Percentiles rank a stretch among this genome's conserved stretches.
Conservation (phyloP, 1,140 invertebrate genomes). For the Diorhabda sublineata region DNA sequence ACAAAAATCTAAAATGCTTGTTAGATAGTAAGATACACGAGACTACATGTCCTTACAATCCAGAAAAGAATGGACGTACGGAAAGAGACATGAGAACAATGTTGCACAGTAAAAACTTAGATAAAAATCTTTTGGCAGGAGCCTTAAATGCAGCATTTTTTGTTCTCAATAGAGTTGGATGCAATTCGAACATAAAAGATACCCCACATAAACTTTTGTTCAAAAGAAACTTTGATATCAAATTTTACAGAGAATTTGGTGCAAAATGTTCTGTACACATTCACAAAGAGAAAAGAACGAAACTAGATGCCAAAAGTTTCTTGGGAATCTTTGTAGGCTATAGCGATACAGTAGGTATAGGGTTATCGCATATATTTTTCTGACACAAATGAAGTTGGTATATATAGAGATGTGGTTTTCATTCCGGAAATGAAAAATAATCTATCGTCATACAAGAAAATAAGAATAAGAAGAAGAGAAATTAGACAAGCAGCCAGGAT, state of each 20-base stretch:
- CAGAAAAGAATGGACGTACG: too few species aligned
- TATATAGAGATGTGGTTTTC: neutral
- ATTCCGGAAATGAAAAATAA: neutral
- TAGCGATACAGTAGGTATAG: constrained; percentile 7
- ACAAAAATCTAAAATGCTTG: too few species aligned
- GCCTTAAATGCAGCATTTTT: neutral
- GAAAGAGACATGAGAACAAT: too few species aligned
- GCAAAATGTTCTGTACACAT: constrained; percentile 4
- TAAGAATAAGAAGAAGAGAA: too few species aligned
- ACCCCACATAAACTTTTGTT: constrained; percentile 5
- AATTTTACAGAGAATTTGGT: neutral
- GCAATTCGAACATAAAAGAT: neutral
- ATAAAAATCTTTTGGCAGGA: neutral
- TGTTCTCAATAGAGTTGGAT: neutral
- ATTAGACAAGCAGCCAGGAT: too few species aligned
- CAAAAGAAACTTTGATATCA: neutral
- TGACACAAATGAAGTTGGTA: neutral
- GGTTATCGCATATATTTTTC: constrained; percentile 16
- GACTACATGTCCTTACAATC: too few species aligned
- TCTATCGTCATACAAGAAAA: neutral
- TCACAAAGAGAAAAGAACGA: constrained; percentile 5
- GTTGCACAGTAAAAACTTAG: constrained; percentile 18
- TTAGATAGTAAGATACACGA: too few species aligned
- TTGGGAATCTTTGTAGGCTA: constrained; percentile 17
- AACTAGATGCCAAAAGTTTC: constrained; percentile 18